A percentile compares a stretch with the other conserved stretches of the same genome.
Conservation (phyloP, 1,140 invertebrate genomes). For the Bombus haemorrhoidalis region DNA sequence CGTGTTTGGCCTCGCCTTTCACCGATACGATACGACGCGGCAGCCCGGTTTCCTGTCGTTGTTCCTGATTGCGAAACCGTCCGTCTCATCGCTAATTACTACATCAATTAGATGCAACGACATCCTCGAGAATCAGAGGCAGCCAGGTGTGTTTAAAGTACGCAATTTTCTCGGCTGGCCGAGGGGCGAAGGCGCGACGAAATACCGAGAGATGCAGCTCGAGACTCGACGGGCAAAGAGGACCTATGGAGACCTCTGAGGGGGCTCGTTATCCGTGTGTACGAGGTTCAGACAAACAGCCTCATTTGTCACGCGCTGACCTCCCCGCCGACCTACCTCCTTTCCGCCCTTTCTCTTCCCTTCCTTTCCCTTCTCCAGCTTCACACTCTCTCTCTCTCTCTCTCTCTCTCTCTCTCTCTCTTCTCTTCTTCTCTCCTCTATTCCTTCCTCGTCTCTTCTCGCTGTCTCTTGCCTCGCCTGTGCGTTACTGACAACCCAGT, state of each 20-base stretch:
- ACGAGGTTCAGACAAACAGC: constrained; percentile 77
- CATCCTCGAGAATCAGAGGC: constrained; percentile 71
- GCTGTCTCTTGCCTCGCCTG: neutral
- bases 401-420: neutral
- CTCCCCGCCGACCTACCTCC: constrained; percentile 53
- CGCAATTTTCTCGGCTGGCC: constrained; percentile 67
- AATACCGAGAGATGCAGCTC: constrained; percentile 8
- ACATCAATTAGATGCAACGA: constrained; percentile 74
- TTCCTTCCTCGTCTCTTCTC: neutral
- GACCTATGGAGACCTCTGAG: constrained; percentile 63
- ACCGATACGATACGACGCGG: neutral
- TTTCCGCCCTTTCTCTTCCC: neutral
- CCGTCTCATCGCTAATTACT: constrained; percentile 71
- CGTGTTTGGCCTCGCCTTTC: neutral
- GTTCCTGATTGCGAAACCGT: constrained; percentile 48
- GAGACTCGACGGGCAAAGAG: constrained; percentile 41
- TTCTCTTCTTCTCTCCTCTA: neutral
- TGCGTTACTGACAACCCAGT: constrained; percentile 11
- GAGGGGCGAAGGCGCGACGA: neutral
- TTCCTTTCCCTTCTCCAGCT: neutral
- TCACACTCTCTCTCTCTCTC: neutral
- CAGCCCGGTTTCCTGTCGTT: too few species aligned
- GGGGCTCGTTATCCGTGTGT: constrained; percentile 76
- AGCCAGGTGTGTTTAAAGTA: constrained; percentile 72
- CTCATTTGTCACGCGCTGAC: constrained; percentile 80